A percentile compares a stretch with the other conserved stretches of the same genome.
These are phyloP conservation scores for Vesta saturnalis DNA, from an alignment of 2,888 invertebrate species.

Conservation along the genomic window DNA sequence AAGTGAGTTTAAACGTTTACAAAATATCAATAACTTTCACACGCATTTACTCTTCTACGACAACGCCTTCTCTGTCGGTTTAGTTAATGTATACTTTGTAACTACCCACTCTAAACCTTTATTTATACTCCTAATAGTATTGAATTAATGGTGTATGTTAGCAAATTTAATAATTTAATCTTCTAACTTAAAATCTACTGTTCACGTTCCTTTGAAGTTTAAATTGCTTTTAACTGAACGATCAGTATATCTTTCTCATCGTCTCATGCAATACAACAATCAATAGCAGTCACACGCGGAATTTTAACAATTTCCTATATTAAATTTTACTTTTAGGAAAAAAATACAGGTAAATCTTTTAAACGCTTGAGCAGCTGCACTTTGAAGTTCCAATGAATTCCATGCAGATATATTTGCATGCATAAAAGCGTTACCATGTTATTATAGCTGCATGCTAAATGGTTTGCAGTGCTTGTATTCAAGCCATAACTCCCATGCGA, in stretches of 20 bases:
- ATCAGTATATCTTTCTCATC: no score
- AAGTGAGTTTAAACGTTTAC: no score
- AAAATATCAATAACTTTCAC: no score
- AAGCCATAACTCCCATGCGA: slow-evolving; percentile 28
- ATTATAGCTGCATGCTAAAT: slow-evolving; percentile 31
- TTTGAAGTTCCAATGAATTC: slow-evolving; percentile 19
- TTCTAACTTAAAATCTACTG: no score
- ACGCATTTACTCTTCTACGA: no score
- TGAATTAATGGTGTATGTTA: no score
- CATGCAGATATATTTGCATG: slow-evolving; percentile 31
- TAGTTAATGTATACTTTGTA: neutral
- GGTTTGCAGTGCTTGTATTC: slow-evolving; percentile 25
- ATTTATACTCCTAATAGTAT: neutral
- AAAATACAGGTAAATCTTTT: neutral
- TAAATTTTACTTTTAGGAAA: neutral
- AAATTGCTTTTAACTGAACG: no score
- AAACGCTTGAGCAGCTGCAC: slow-evolving; percentile 1
- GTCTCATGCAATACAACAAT: no score
- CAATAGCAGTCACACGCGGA: neutral
- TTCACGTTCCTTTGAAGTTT: no score
- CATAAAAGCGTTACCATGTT: slow-evolving; percentile 32
- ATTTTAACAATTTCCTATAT: neutral
- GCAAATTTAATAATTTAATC: no score
- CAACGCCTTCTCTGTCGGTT: no score
- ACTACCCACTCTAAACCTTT: neutral